These are phyloP conservation scores for Spea hammondii DNA, from an alignment of 2,797 vertebrate genomes.

Conservation along the genomic window DNA sequence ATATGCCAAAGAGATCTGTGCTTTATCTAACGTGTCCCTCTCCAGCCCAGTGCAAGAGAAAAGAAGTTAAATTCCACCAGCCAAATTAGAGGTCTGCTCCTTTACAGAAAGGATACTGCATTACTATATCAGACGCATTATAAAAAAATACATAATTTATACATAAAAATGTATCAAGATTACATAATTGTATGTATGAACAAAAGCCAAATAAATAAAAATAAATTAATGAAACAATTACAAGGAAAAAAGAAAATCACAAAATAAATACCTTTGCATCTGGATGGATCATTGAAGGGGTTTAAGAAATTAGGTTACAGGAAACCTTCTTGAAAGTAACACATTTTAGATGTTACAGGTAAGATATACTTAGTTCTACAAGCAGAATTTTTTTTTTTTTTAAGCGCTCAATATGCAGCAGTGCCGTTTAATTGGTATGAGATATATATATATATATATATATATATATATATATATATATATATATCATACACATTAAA, in stretches of 20 bases:
- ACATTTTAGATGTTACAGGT: constrained; percentile 56
- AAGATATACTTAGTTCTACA: constrained; percentile 57
- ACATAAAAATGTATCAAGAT: constrained; percentile 59
- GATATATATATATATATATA: too few relatives aligned
- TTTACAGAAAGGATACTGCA: constrained; percentile 56
- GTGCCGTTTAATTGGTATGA: not conserved
- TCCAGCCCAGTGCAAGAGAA: constrained; percentile 8
- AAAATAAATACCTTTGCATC: constrained; percentile 15
- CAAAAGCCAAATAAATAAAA: constrained; percentile 64
- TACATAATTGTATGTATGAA: constrained; percentile 57
- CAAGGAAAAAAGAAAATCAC: constrained; percentile 50
- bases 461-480: too few relatives aligned
- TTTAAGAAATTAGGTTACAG: not conserved
- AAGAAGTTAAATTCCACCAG: constrained; percentile 39
- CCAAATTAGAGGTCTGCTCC: constrained; percentile 54
- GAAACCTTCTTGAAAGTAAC: not conserved
- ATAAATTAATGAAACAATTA: constrained; percentile 58
- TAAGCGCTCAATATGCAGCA: not conserved
- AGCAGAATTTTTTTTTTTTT: constrained; percentile 56
- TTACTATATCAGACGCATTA: constrained; percentile 53
- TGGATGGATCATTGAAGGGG: constrained; percentile 21
- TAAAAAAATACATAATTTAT: constrained; percentile 47
- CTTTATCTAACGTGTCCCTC: constrained; percentile 9
- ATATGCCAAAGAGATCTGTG: constrained; percentile 31
- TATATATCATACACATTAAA: not conserved